phyloP scores from a whole-genome alignment of 2,797 vertebrate species.

The Lutjanus campechanus region DNA sequence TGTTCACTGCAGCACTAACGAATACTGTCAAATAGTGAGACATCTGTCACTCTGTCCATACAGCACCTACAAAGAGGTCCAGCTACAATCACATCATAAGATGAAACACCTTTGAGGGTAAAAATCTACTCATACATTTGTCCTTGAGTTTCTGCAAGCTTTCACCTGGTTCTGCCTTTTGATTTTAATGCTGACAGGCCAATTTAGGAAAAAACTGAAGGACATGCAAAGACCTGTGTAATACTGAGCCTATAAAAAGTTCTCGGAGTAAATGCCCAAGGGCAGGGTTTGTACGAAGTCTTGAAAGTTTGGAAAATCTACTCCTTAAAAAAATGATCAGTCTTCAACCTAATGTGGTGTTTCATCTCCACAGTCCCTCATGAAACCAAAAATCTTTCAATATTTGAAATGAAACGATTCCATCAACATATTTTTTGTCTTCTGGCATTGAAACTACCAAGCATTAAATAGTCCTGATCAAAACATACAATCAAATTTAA shows the following conservation, averaged over 20 bases:
- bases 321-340: too few species aligned
- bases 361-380: too few species aligned
- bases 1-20: background rate
- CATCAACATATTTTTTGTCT: too few species aligned
- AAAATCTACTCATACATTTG: background rate
- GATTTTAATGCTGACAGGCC: conserved; percentile 33
- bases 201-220: conserved; percentile 10
- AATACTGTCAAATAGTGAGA: background rate
- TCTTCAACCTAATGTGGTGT: too few species aligned
- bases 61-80: background rate
- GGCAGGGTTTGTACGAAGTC: too few species aligned
- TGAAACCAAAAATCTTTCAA: too few species aligned
- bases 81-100: background rate
- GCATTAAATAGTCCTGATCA: too few species aligned
- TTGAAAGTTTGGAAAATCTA: too few species aligned
- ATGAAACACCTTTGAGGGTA: background rate
- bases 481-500: too few species aligned
- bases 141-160: conserved; percentile 12
- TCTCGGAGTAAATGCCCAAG: background rate
- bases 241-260: background rate
- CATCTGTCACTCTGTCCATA: background rate
- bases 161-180: background rate
- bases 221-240: background rate
- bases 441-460: too few species aligned
- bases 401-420: too few species aligned